Evolutionary conservation across 2,113 vertebrate species (phyloP).

Genomic region (Halichoerus grypus): DNA sequence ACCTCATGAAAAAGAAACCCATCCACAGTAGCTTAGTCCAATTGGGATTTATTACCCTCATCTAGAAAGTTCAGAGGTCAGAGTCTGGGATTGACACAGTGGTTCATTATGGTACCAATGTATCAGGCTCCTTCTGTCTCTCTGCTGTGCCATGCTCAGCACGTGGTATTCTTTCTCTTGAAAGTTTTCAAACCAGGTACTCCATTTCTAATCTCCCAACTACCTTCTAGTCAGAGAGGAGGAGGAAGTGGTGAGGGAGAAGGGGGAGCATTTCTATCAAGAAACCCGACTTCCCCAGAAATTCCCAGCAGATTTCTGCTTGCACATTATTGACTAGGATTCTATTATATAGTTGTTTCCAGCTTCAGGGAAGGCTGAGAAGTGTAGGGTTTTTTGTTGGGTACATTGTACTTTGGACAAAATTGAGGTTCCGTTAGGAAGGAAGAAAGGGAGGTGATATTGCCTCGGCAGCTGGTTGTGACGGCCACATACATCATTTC

Average conservation of each 20-base stretch:
- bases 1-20: neutral
- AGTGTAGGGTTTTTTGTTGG: neutral
- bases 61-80: neutral
- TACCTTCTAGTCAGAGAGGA: neutral
- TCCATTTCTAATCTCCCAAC: neutral
- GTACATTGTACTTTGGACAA: neutral
- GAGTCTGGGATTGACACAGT: neutral
- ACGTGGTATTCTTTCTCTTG: neutral
- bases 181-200: neutral
- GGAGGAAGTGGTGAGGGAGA: neutral
- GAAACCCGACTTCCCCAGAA: conserved; percentile 10
- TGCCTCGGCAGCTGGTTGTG: neutral
- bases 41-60: neutral
- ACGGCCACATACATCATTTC: neutral
- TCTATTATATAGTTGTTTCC: neutral
- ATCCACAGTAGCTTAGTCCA: neutral
- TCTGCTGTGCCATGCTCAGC: neutral
- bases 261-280: neutral
- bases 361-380: neutral
- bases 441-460: neutral
- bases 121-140: neutral
- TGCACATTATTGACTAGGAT: neutral
- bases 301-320: conserved; percentile 41
- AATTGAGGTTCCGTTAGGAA: neutral
- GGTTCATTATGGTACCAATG: neutral